Evolutionary conservation across 2,797 vertebrate genomes (phyloP), one percentile per base, ranked within the genome.

Genomic region (Spondyliosoma cantharus): DNA sequence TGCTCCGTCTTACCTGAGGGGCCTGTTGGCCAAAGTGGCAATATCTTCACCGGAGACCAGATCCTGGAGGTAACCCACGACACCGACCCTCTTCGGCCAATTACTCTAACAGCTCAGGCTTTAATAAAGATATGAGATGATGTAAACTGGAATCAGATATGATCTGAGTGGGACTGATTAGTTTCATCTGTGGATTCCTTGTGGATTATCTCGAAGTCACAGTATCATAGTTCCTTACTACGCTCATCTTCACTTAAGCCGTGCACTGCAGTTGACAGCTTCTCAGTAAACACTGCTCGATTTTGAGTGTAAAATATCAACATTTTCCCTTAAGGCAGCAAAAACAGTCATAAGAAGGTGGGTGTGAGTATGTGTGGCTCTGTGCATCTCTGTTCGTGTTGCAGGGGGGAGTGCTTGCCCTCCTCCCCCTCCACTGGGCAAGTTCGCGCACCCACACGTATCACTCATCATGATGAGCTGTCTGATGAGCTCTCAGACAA

Each of bases 1-100:
- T 96, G 96, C 75, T 98, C 97, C 32, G 80, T 99, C 58, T 94
- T 98, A 79, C 96, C 96, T 0, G 97, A 98, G 86, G 97, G 97
- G 2, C 97, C 97, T 0, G 91, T 98, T 24, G 97, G 98, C 59
- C 96, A 96, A 87, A 96, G 95, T 0, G 93, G 96, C 74, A 96
- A 94, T 76, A 91, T 98, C 48, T 95, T 92, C 74, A 94, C 94
- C 72, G 97, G 96, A 76, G 97, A 99, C 65, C 95, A 98, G 71
- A 95, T 99, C 16, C 78, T 98, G 43, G 97, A 99, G 96, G 97
- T 99, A 95, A 94, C 4, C 3, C 2, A 19, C 54, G 69, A 59
- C 14, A 45, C 20, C 8, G 8, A 61, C 49, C 42, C 9, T 15
- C 45, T 25, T 61, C 1, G 29, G 12, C 24, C 25, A 63, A 13